phyloP scores from a whole-genome alignment of 2,113 vertebrate genomes.

The Sturnus vulgaris region DNA sequence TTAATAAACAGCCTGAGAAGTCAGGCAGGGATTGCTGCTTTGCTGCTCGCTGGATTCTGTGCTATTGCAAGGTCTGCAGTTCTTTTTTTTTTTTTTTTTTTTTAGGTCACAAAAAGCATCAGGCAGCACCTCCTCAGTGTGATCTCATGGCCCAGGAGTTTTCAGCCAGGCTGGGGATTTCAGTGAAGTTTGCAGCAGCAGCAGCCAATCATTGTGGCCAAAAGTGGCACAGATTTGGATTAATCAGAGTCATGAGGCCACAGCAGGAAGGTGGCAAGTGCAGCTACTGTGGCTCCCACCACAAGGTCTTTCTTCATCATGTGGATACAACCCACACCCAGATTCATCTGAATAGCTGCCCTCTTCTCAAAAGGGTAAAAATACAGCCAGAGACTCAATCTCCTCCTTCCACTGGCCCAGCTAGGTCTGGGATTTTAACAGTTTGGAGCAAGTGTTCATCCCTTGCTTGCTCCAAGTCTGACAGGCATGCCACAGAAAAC shows the following conservation, averaged over 20 bases:
- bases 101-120: background rate
- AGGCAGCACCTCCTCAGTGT: background rate
- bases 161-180: background rate
- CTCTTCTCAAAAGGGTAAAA: background rate
- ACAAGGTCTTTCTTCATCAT: background rate
- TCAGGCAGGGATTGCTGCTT: background rate
- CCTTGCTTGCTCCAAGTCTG: background rate
- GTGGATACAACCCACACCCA: background rate
- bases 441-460: background rate
- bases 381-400: background rate
- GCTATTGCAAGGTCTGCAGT: background rate
- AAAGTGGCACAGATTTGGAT: background rate
- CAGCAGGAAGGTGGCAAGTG: background rate
- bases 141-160: accelerated
- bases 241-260: background rate
- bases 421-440: background rate
- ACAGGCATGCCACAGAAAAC: background rate
- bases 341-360: background rate
- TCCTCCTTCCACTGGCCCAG: background rate
- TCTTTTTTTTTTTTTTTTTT: background rate
- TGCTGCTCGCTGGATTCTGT: background rate
- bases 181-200: background rate
- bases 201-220: background rate
- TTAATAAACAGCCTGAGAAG: background rate
- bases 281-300: background rate